Evolutionary conservation across 35 echinoderm and acorn worm species (phyloP), one percentile per base, ranked within the genome.

Genomic region (Amphiura filiformis): DNA sequence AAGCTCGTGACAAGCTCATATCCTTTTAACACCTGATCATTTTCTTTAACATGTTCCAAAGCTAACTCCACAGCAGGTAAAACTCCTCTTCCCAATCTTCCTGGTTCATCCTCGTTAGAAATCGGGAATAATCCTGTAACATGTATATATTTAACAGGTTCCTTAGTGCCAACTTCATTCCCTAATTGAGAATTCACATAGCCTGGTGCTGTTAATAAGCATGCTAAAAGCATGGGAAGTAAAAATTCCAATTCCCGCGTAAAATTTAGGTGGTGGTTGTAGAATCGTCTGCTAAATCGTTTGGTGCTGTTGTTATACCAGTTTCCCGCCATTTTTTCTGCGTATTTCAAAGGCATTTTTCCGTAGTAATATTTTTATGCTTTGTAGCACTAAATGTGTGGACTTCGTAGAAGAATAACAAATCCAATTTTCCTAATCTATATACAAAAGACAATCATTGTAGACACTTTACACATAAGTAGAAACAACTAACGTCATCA

Each of bases 1-100:
- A 70, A 32, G 1, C 65, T 87, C 12, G 90, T 96, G 11, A 76
- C 23, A 4, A 96, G 86, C 35, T 86, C 89, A 56, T 89, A 92
- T 75, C 94, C 94, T 9, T 78, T 78, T 81, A 96, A 61, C 0
- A 96, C 65, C 0, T 78, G 57, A 0, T 84, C 39, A 44, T 81
- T 86, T 1, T 89, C 34, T 40, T 76, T 81, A 22, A 96, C 94
- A 49, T 96, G 86, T 75, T 92, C 76, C 35, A 96, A 78, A 4
- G 94, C 94, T n/a, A 96, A 57, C 31, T 92, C 20, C 40, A 96
- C 91, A 26, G 94, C 94, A 20, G 94, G 94, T 57, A 82, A 65
- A 0, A 96, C 94, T 23, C 94, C 94, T 32, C 81, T 65, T 1
- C 94, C 94, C 38, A 92, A 31, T 0, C 39, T 64, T 0, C 80